Evolutionary conservation across 2,888 invertebrate species (phyloP).

Genomic region (Folsomia candida): DNA sequence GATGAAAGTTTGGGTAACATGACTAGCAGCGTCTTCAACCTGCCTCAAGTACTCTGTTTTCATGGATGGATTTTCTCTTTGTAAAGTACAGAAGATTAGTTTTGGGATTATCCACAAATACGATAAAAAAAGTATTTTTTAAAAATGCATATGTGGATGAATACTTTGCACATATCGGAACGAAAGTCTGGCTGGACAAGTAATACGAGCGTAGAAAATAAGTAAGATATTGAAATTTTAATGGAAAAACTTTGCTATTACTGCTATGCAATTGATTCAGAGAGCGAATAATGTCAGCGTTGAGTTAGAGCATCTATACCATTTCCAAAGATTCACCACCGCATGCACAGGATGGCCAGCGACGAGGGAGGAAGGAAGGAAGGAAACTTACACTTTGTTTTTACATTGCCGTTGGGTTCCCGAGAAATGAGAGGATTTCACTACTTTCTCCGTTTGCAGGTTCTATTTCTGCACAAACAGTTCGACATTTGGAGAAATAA

Average conservation of each 20-base stretch:
- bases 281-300: no score
- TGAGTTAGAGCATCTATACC: no score
- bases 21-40: no score
- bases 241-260: not conserved
- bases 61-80: no score
- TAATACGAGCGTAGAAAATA: not conserved
- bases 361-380: not conserved
- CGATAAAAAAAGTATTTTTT: not conserved
- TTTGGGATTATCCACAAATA: no score
- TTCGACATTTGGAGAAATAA: not conserved
- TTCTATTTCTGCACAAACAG: not conserved
- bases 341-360: no score
- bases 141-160: not conserved
- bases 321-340: no score
- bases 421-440: not conserved
- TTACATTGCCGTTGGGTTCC: not conserved
- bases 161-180: not conserved
- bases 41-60: no score
- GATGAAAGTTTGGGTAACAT: not conserved
- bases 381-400: not conserved
- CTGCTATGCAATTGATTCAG: no score
- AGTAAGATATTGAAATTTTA: not conserved
- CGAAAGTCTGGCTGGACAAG: not conserved
- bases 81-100: no score
- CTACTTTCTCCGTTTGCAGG: not conserved